phyloP scores from a whole-genome alignment of 2,113 vertebrate genomes.

The Ardeotis arabs region DNA sequence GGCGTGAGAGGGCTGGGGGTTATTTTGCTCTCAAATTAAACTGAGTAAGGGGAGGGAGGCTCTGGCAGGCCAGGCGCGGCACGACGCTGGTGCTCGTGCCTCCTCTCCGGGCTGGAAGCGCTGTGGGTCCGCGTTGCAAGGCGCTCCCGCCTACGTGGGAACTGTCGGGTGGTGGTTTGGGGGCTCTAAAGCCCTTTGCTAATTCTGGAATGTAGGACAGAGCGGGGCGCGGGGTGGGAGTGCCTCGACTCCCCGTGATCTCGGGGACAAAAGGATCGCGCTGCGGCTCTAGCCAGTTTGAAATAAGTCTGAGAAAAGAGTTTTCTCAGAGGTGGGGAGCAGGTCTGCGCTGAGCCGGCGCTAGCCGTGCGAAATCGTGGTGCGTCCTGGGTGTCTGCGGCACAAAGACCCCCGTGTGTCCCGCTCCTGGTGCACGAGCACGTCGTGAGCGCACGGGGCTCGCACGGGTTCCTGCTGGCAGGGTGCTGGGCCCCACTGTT shows the following conservation, averaged over 20 bases:
- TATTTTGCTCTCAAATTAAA: not conserved
- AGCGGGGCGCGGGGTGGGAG: not conserved
- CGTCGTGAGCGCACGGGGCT: rapidly evolving
- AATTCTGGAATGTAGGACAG: not conserved
- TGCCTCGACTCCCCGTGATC: not conserved
- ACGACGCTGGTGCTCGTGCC: not conserved
- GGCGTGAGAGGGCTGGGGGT: not conserved
- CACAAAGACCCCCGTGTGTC: not conserved
- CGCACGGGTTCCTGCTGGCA: not conserved
- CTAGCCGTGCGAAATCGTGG: not conserved
- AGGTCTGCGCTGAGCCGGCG: not conserved
- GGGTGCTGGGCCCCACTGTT: not conserved
- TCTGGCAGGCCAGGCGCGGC: not conserved
- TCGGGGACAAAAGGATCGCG: not conserved
- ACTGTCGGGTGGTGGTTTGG: not conserved
- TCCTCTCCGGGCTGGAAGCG: not conserved
- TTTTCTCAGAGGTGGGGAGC: not conserved
- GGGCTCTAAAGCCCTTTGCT: not conserved
- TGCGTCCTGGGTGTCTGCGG: not conserved
- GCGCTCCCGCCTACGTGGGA: not conserved
- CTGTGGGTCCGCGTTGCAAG: not conserved
- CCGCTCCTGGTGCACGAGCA: not conserved
- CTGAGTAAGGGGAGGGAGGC: not conserved
- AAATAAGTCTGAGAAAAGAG: not conserved
- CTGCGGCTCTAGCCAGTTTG: not conserved